Evolutionary conservation across 2,797 vertebrate species (phyloP).

Genomic region (Picus viridis): DNA sequence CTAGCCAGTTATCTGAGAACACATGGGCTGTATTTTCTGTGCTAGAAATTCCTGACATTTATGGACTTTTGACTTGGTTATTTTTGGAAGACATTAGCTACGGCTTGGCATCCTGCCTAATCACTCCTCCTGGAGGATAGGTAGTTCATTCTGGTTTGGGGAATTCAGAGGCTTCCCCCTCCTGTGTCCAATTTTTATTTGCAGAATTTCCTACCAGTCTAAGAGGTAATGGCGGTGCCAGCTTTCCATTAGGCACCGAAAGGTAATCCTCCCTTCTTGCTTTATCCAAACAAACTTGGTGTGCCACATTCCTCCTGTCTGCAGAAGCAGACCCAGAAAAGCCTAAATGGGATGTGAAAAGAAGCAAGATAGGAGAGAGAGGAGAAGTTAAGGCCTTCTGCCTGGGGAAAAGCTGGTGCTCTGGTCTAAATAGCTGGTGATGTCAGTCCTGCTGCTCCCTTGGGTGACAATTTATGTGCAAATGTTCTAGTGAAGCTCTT

Average conservation of each 20-base stretch:
- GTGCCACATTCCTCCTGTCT: slow-evolving; percentile 30
- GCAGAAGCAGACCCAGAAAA: neutral
- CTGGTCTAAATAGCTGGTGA: neutral
- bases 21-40: accelerated
- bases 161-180: neutral
- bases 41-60: neutral
- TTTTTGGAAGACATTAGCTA: neutral
- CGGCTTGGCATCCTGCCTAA: neutral
- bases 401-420: neutral
- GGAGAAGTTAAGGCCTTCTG: neutral
- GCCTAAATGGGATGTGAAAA: neutral
- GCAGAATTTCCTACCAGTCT: neutral
- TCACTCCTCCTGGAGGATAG: neutral
- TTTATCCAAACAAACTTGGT: slow-evolving; percentile 34
- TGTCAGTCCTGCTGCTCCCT: accelerated
- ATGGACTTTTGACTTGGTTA: neutral
- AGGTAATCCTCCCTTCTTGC: neutral
- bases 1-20: accelerated
- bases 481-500: neutral
- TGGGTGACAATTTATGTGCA: neutral
- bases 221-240: accelerated
- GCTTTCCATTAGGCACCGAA: neutral
- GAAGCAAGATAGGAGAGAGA: neutral
- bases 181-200: neutral
- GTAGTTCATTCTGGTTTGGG: neutral